Conservation (phyloP, 2,797 vertebrate genomes). For the Ctenochaetus hawaiiensis region DNA sequence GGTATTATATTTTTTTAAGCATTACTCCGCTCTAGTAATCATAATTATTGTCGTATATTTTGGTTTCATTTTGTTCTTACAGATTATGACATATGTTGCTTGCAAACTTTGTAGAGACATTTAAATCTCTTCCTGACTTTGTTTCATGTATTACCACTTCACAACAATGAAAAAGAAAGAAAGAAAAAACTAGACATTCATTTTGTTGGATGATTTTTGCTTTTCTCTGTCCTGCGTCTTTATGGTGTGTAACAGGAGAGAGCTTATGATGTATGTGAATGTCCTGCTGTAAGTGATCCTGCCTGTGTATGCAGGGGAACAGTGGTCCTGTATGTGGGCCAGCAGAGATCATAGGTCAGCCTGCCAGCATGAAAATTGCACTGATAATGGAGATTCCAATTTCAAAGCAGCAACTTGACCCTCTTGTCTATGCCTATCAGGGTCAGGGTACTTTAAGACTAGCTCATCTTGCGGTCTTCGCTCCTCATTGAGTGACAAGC, state of each 20-base stretch:
- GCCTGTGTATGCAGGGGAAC: conserved; percentile 2
- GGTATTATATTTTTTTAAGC: no score
- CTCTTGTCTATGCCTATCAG: conserved; percentile 54
- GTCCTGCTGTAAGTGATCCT: conserved; percentile 24
- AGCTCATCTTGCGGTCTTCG: conserved; percentile 50
- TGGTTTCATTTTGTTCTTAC: no score
- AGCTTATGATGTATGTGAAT: conserved; percentile 3
- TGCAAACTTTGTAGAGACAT: no score
- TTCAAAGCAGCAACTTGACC: conserved; percentile 71
- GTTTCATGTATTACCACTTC: background rate
- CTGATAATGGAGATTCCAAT: conserved; percentile 54
- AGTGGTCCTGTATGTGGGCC: conserved; percentile 29
- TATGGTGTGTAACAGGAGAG: background rate
- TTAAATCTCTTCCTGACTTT: background rate
- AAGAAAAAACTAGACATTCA: background rate
- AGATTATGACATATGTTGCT: background rate
- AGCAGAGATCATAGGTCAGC: conserved; percentile 52
- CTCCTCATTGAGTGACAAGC: conserved; percentile 62
- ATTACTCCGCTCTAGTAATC: no score
- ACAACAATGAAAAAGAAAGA: background rate
- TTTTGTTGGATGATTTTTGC: background rate
- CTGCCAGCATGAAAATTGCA: conserved; percentile 53
- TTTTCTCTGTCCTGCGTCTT: background rate
- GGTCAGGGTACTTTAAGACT: conserved; percentile 53
- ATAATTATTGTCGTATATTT: no score